Base-by-base conservation (phyloP, 64 coral and sea anemone species). In the Pachyseris speciosa region DNA sequence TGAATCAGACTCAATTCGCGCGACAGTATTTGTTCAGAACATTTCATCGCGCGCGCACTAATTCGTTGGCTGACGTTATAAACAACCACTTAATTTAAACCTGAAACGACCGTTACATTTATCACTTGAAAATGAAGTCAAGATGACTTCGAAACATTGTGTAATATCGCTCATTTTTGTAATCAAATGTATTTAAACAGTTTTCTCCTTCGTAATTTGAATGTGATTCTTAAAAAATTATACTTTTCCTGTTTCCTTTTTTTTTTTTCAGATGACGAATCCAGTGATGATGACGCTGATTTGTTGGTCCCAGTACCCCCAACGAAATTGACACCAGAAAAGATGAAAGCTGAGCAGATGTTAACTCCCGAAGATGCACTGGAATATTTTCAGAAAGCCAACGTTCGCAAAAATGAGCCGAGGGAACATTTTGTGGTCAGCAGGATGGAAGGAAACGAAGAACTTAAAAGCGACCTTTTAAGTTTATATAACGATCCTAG, bases 401-500 rank as follows among this genome's bases (percentile, higher is more conserved):
- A 80, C 40, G 24, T 41, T 17, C 55, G 27, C 27, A 44, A 42
- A 1, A 29, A 83, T 19, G 24, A 83, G 19, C 57, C 36, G 24
- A 64, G 37, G 13, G 79, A 83, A 27, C 34, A 19, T 11, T 64
- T 83, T 64, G 22, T 44, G 0, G 79, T 83, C 25, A 83, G 26
- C 39, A 83, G 79, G 15, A 4, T 83, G 40, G 55, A 83, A 64
- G 79, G 79, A 42, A 64, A 26, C 22, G 79, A 83, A 64, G 79
- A 83, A 45, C 79, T 65, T 1, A 64, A 83, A 41, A 83, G n/a
- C 5, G 79, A 83, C 32, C 22, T 83, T 44, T 25, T 83, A n/a
- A 26, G 44, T 78, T 51, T 78, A 39, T 78, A 78, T 55, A 78
- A 78, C 27, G 51, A 55, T 44, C 74, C 44, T 78, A 15, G 31